Base-by-base conservation (phyloP, 1,140 invertebrate species). In the Diprion similis region DNA sequence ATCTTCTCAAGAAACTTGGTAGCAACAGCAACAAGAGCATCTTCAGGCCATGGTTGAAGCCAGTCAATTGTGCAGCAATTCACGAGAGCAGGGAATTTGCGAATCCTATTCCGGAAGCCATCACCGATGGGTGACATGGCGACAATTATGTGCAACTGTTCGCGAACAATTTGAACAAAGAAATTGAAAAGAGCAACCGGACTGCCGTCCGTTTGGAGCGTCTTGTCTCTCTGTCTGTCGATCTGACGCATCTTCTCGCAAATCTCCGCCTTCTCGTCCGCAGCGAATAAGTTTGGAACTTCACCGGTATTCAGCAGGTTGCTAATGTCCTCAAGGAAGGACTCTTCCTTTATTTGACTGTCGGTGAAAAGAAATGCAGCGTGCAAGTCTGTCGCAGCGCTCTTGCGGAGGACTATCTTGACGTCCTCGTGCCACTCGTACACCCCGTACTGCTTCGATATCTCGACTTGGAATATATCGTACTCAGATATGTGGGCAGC, bases 21-120 rank as follows among this genome's bases (percentile, higher is more conserved):
- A 0, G 97, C 96, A 0, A 99, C 97, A 46, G 96, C 97, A n/a
- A 97, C 87, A 10, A 99, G 86, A n/a, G 97, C 97, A 89, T 99
- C 97, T 78, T 95, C 92, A 0, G 97, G 97, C 98, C 98, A 99
- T 64, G 95, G 90, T 90, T 95, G 96, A 86, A 99, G 95, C 97
- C 97, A 99, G 86, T 99, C 96, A 75, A 99, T 98, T 0, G 97
- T 98, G 82, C 97, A 99, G 82, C 97, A 98, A 84, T 98, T 99
- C 45, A 98, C 95, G 65, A 99, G 90, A 0, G 96, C 95, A 0
- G 97, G 97, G 84, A 98, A 99, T 84, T 96, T 98, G 18, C 96
- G 88, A 10, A 99, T 93, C 48, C 96, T 90, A 75, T 93, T 94
- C 51, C 97, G 89, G 81, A 99, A 94, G 10, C 89, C 90, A 47